phyloP scores from a whole-genome alignment of 2,113 vertebrate genomes.

The Ophiodon elongatus region DNA sequence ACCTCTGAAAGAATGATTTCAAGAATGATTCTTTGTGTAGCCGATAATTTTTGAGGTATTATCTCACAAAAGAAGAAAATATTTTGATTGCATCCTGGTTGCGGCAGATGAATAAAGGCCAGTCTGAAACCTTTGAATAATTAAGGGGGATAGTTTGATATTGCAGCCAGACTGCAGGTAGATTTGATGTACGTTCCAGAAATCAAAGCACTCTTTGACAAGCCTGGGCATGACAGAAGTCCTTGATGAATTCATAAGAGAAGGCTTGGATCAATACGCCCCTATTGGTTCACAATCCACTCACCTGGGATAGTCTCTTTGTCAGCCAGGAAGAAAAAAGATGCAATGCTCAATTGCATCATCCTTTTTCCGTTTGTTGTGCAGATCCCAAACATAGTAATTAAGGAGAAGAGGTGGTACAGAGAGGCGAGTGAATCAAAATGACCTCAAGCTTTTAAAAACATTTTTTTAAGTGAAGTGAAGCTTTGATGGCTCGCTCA shows the following conservation, averaged over 20 bases:
- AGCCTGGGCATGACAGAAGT: constrained; percentile 39
- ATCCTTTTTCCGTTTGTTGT: constrained; percentile 17
- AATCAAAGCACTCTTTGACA: constrained; percentile 68
- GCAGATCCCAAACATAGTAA: constrained; percentile 4
- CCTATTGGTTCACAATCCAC: constrained; percentile 6
- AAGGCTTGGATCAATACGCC: constrained; percentile 42
- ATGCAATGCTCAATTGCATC: constrained; percentile 28
- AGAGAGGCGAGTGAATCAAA: constrained; percentile 2
- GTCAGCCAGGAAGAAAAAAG: background rate
- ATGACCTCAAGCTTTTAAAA: constrained; percentile 1
- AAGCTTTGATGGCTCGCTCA: constrained; percentile 26
- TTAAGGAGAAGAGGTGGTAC: constrained; percentile 8
- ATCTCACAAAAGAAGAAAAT: background rate
- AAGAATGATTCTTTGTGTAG: background rate
- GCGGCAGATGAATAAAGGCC: constrained; percentile 20
- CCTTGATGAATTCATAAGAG: constrained; percentile 53
- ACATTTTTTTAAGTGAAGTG: background rate
- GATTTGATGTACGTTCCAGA: constrained; percentile 52
- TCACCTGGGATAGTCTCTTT: constrained; percentile 35
- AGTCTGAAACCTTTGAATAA: constrained; percentile 59
- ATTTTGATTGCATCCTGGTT: constrained; percentile 20
- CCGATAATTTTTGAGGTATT: constrained; percentile 4
- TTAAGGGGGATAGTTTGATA: constrained; percentile 42
- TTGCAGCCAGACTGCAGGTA: constrained; percentile 42
- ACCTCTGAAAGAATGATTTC: background rate